These are phyloP conservation scores for Rissa tridactyla DNA, from an alignment of 2,113 vertebrate genomes.

Conservation along the genomic window DNA sequence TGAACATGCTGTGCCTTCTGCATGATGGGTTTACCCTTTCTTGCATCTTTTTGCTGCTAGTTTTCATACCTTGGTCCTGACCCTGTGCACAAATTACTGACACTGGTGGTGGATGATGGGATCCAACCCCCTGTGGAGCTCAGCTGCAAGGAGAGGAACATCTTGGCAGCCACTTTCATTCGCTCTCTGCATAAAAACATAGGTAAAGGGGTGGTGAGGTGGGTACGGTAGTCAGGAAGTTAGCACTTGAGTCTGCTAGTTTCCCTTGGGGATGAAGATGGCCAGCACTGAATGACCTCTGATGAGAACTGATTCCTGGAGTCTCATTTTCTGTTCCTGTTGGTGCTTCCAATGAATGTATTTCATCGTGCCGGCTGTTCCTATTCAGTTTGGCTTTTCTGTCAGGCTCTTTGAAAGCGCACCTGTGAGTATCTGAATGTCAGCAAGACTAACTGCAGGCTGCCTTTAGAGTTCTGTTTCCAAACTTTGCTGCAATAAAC, in stretches of 20 bases:
- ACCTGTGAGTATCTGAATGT: neutral
- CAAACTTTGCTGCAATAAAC: neutral
- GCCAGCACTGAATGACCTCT: neutral
- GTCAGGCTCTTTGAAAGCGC: neutral
- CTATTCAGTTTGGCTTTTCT: conserved; percentile 13
- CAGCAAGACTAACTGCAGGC: neutral
- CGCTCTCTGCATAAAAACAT: conserved; percentile 98
- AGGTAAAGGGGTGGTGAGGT: conserved; percentile 75
- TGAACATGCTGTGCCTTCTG: conserved; percentile 36
- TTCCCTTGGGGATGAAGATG: neutral
- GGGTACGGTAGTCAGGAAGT: conserved; percentile 1
- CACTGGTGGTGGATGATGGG: conserved; percentile 95
- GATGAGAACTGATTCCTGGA: neutral
- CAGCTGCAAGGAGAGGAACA: conserved; percentile 98
- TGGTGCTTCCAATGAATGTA: neutral
- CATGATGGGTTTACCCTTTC: conserved; percentile 46
- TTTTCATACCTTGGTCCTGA: conserved; percentile 96
- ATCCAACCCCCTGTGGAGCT: conserved; percentile 97
- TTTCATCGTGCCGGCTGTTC: neutral
- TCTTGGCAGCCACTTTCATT: conserved; percentile 98
- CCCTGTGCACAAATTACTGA: conserved; percentile 93
- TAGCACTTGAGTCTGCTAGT: neutral
- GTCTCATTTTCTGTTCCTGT: neutral
- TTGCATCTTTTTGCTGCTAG: conserved; percentile 71
- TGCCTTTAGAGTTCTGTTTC: neutral